Percentiles rank a stretch among this genome's conserved stretches.
Conservation (phyloP, 1,140 invertebrate genomes). For the Trichogramma pretiosum region DNA sequence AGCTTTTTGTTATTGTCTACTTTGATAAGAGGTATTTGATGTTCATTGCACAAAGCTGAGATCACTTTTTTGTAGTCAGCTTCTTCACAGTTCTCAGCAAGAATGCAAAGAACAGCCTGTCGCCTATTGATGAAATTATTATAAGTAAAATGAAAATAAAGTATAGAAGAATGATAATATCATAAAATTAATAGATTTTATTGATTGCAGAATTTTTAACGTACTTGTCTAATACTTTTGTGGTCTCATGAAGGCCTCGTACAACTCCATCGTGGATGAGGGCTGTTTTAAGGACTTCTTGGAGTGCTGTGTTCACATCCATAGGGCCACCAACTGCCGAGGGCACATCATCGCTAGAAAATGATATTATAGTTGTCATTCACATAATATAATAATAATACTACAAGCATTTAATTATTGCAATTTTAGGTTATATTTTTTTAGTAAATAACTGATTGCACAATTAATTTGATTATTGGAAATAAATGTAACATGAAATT, state of each 20-base stretch:
- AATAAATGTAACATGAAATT: neutral
- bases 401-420: neutral
- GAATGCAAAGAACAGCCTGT: slow-evolving; percentile 89
- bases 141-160: slow-evolving; percentile 3
- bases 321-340: slow-evolving; percentile 58
- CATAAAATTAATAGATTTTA: neutral
- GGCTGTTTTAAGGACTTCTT: slow-evolving; percentile 94
- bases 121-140: slow-evolving; percentile 52
- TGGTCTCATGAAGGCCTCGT: slow-evolving; percentile 91
- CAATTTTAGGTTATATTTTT: neutral
- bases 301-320: slow-evolving; percentile 91
- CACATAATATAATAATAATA: neutral
- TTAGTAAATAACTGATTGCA: neutral
- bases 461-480: neutral
- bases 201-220: slow-evolving; percentile 24
- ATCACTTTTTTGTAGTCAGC: slow-evolving; percentile 95
- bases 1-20: slow-evolving; percentile 98
- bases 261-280: slow-evolving; percentile 91
- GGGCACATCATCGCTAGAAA: slow-evolving; percentile 54
- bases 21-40: slow-evolving; percentile 93
- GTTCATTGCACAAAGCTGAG: slow-evolving; percentile 96
- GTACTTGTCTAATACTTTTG: slow-evolving; percentile 95
- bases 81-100: slow-evolving; percentile 98
- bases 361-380: slow-evolving; percentile 12
- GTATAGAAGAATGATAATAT: slow-evolving; percentile 4